Percentiles rank a stretch among this genome's conserved stretches.
phyloP scores from a whole-genome alignment of 2,113 vertebrate genomes.

The Callospermophilus lateralis region DNA sequence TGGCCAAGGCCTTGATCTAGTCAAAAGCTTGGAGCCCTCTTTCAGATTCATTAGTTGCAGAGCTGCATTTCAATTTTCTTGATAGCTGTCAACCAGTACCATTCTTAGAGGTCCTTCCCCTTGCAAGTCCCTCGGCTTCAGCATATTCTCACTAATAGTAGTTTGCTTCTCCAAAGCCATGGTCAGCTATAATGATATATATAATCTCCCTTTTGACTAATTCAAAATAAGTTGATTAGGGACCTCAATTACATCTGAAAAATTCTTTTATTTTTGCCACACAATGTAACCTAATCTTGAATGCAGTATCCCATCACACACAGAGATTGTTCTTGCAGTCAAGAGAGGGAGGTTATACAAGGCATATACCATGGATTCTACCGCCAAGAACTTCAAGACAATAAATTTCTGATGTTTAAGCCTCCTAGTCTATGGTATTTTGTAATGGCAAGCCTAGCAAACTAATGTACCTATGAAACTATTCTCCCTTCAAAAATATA shows the following conservation, averaged over 20 bases:
- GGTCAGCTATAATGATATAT: background rate
- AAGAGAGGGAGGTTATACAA: background rate
- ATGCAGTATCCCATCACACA: background rate
- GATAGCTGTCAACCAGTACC: background rate
- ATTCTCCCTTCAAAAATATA: background rate
- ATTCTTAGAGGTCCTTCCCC: background rate
- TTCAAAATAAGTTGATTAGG: background rate
- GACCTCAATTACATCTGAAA: background rate
- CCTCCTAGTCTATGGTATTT: background rate
- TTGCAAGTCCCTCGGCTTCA: background rate
- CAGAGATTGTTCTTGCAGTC: background rate
- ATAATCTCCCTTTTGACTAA: background rate
- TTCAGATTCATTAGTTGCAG: background rate
- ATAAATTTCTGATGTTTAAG: background rate
- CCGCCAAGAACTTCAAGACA: background rate
- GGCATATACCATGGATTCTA: background rate
- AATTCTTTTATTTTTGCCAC: background rate
- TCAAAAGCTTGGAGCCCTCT: background rate
- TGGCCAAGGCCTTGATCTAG: background rate
- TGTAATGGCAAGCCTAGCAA: background rate
- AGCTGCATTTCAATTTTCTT: background rate
- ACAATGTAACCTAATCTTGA: background rate
- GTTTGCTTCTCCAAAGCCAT: background rate
- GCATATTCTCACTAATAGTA: background rate
- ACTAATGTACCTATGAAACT: background rate